Evolutionary conservation across 2,113 vertebrate species (phyloP), one percentile per base, ranked within the genome.

Genomic region (Acrocephalus kingi): DNA sequence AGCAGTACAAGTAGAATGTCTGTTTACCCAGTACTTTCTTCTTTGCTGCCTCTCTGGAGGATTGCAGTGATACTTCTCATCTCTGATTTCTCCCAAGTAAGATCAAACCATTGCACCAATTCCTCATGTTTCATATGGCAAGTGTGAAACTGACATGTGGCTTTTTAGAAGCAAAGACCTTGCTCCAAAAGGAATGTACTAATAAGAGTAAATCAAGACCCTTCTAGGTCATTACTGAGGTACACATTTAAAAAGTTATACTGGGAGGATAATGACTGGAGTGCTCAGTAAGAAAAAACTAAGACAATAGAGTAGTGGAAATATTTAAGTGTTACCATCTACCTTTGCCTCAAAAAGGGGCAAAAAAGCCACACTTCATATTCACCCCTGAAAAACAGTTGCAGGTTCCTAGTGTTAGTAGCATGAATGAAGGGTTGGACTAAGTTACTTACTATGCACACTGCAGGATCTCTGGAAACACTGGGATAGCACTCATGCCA

Each of bases 401-500:
- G 9, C 19, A 67, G 18, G 21, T 86, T 85, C 43, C 43, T 71
- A 55, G 13, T 37, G 30, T 27, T 31, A 75, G 20, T 52, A 92
- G 41, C 30, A 52, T 43, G 33, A 77, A 89, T 81, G 13, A 67
- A 14, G 6, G 3, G 16, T 25, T 39, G 5, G 69, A 66, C 24
- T 3, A 2, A 66, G 27, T 89, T 71, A 98, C 99, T 99, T 98
- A 99, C 99, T 98, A 97, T 58, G 98, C 99, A 93, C 97, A 98
- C 4, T 86, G 73, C 93, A 99, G 98, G 71, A 99, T 97, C 98
- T 99, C 99, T 11, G 99, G 99, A 89, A 99, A 99, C 12, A 98
- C 96, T 5, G 99, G 99, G 67, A 99, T 99, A 74, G 97, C 96
- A 55, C 97, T 98, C 98, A 99, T 98, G 18, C 98, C 98, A 88